Evolutionary conservation across 1,140 invertebrate genomes (phyloP), one percentile per base, ranked within the genome.

Genomic region (Meteorus sp.): DNA sequence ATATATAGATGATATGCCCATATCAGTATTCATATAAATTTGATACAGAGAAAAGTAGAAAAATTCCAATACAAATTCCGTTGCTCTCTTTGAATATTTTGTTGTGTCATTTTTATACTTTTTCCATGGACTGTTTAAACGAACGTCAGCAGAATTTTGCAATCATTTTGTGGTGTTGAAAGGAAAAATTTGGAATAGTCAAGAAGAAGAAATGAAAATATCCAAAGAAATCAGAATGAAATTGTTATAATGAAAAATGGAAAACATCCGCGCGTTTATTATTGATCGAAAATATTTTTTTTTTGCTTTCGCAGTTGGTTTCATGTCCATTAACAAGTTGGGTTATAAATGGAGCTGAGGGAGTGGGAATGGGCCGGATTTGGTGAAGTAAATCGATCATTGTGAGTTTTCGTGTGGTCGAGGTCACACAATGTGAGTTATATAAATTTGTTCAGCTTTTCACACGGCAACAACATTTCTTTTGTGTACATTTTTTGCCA

Each of bases 361-460:
- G 6, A 7, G 6, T 39, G 35, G 35, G 35, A 7, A 15, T n/a
- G 11, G 15, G 8, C 11, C 35, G 15, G 35, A 39, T 39, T 39
- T 39, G 35, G 8, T 11, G 8, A 15, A 13, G 35, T 11, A 15
- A 39, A 39, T 39, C 35, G 35, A 39, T 39, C 35, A 39, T 13
- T 9, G 27, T 9, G 27, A 29, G 27, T 29, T 29, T 29, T 29
- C 27, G 9, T 29, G 27, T n/a, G 35, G 8, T 39, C 11, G 3
- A 39, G 35, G 35, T 39, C 35, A 39, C 35, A 15, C 35, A n/a
- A 7, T 8, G 35, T 39, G n/a, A n/a, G n/a, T n/a, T n/a, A n/a
- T 39, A 39, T 39, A 39, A 39, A 39, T 39, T 39, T 39, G 35
- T 13, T 39, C 13, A 29, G 9, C 13, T 39, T 39, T 39, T 39